These are phyloP conservation scores for Neoniphon sammara DNA, from an alignment of 2,797 vertebrate species.

Conservation along the genomic window DNA sequence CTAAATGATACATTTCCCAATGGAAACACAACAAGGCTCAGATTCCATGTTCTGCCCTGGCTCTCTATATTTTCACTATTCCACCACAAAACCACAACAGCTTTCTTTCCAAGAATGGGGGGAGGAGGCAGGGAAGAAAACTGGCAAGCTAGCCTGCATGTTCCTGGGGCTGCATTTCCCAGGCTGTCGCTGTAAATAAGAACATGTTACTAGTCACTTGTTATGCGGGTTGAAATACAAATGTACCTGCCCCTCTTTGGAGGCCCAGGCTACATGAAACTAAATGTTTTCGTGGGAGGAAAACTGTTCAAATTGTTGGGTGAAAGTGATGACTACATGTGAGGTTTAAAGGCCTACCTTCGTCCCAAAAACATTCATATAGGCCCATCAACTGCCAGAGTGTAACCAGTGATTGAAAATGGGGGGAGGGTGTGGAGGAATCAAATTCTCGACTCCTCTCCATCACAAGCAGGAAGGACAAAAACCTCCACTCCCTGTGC, in stretches of 20 bases:
- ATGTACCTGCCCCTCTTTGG: not conserved
- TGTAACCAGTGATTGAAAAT: constrained; percentile 48
- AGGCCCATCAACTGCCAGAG: constrained; percentile 56
- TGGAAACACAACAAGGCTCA: constrained; percentile 52
- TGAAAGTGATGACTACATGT: constrained; percentile 29
- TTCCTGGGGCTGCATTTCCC: constrained; percentile 21
- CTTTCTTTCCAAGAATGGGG: constrained; percentile 29
- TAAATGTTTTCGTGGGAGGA: not conserved
- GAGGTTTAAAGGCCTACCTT: constrained; percentile 38
- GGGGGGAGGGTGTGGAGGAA: constrained; percentile 34
- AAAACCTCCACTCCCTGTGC: constrained; percentile 72
- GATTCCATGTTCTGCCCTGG: constrained; percentile 42
- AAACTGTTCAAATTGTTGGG: not conserved
- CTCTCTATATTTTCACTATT: constrained; percentile 28
- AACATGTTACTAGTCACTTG: not conserved
- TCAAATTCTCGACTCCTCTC: constrained; percentile 66
- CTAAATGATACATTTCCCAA: constrained; percentile 34
- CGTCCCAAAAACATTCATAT: constrained; percentile 50
- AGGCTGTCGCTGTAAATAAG: constrained; percentile 6
- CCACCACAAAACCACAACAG: constrained; percentile 49
- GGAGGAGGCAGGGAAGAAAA: constrained; percentile 15
- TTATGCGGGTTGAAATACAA: not conserved
- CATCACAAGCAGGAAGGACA: constrained; percentile 73
- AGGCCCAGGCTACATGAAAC: not conserved
- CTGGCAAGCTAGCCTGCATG: not conserved